phyloP scores from a whole-genome alignment of 2,888 invertebrate genomes.

The Sisyra nigra region DNA sequence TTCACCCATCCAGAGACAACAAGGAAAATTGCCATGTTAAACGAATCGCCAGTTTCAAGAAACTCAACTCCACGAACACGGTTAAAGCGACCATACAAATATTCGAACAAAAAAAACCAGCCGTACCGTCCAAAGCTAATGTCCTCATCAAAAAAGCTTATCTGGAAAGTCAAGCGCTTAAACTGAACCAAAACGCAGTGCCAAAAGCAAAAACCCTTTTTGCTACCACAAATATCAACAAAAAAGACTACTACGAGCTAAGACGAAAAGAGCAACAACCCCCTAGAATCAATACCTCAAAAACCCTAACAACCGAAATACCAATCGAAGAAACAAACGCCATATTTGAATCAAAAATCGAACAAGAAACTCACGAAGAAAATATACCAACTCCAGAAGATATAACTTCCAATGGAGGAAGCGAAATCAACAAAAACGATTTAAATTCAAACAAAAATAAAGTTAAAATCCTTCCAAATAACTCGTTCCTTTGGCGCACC shows the following conservation, averaged over 20 bases:
- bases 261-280: no score
- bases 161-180: no score
- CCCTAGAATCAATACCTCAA: no score
- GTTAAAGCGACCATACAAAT: constrained; percentile 24
- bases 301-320: no score
- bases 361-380: constrained; percentile 5
- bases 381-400: not conserved
- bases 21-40: not conserved
- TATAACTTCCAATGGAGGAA: no score
- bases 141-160: no score
- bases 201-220: no score
- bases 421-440: no score
- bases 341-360: constrained; percentile 8
- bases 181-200: no score
- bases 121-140: no score
- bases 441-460: not conserved
- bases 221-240: no score
- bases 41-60: not conserved
- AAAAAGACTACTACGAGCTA: no score
- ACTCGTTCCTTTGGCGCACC: constrained; percentile 47
- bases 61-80: constrained; percentile 11
- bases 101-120: constrained; percentile 21
- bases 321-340: not conserved
- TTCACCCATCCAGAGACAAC: not conserved
- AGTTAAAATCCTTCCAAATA: constrained; percentile 33